Base-by-base conservation (phyloP, 2,888 invertebrate genomes). In the Melinaea menophilus region DNA sequence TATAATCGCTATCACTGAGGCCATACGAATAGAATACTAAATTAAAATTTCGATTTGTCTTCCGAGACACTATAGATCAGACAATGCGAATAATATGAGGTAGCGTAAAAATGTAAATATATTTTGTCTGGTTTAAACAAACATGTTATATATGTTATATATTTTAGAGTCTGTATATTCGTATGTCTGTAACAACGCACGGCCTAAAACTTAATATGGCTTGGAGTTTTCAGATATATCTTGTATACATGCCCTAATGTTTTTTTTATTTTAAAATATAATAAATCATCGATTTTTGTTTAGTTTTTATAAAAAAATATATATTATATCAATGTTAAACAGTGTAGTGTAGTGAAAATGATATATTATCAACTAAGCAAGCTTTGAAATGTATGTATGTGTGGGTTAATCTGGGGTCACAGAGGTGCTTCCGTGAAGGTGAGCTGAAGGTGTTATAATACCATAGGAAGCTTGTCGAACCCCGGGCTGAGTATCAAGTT, bases 21-120 rank as follows among this genome's bases (percentile, higher is more conserved):
- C n/a, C 48, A 56, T 37, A 55, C 41, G 48, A 56, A 48, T 11
- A 35, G 56, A 56, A 59, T 63, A 48, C 48, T 63, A 59, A 56
- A 59, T 59, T 59, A 56, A 12, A 22, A 59, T 22, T 41, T 31
- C 59, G 41, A 63, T 63, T 66, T 64, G 48, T 64, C 61, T 58
- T 33, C 22, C 45, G 9, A 46, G 55, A n/a, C 41, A 41, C 56
- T 45, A 63, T 63, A 56, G 47, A 59, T 57, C 59, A 59, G 22
- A 12, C 41, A 31, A 56, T 56, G 65, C 60, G 60, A 65, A 62
- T 34, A 62, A 62, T 57, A 56, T 55, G 59, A 48, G 9, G 54
- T 57, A 22, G 46, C 31, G 13, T 61, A 48, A 56, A 45, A 22
- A 61, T 33, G 61, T 47, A 55, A 67, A 67, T 63, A 11, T 65